These are phyloP conservation scores for Pelobates fuscus DNA, from an alignment of 2,113 vertebrate genomes.

Conservation along the genomic window DNA sequence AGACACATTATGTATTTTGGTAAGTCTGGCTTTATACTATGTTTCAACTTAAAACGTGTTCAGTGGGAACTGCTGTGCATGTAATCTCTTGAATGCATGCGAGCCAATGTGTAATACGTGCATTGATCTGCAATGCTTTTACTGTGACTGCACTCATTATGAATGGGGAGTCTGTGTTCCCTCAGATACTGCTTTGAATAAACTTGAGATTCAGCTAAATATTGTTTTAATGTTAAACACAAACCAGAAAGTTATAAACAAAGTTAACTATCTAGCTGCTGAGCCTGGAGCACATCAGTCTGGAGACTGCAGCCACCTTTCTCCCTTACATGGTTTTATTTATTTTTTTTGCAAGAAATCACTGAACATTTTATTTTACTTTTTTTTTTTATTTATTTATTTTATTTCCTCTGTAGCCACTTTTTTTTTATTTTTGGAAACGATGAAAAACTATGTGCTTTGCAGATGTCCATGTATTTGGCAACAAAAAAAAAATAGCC, in stretches of 20 bases:
- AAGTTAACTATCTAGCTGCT: slow-evolving; percentile 63
- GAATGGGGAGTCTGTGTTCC: not conserved
- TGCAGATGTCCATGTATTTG: slow-evolving; percentile 33
- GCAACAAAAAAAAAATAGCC: slow-evolving; percentile 25
- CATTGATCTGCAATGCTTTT: slow-evolving; percentile 7
- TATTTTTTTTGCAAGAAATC: not conserved
- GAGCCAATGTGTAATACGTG: not conserved
- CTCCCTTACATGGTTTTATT: too few species aligned
- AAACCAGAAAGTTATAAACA: slow-evolving; percentile 62
- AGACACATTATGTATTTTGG: slow-evolving; percentile 98
- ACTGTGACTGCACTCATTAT: not conserved
- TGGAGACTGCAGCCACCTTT: too few species aligned
- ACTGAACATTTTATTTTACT: too few species aligned
- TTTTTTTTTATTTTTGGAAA: not conserved
- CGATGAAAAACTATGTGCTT: slow-evolving; percentile 25
- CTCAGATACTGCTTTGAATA: slow-evolving; percentile 27
- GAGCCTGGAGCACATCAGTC: not conserved
- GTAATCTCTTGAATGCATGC: not conserved
- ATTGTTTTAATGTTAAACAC: slow-evolving; percentile 40
- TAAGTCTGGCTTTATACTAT: slow-evolving; percentile 70
- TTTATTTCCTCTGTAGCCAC: slow-evolving; percentile 38
- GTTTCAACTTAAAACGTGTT: slow-evolving; percentile 53
- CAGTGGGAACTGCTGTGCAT: slow-evolving; percentile 42
- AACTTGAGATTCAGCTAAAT: slow-evolving; percentile 59
- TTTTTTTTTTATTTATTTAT: too few species aligned